phyloP scores from a whole-genome alignment of 2,888 invertebrate genomes.

The Dicyrtomina minuta region DNA sequence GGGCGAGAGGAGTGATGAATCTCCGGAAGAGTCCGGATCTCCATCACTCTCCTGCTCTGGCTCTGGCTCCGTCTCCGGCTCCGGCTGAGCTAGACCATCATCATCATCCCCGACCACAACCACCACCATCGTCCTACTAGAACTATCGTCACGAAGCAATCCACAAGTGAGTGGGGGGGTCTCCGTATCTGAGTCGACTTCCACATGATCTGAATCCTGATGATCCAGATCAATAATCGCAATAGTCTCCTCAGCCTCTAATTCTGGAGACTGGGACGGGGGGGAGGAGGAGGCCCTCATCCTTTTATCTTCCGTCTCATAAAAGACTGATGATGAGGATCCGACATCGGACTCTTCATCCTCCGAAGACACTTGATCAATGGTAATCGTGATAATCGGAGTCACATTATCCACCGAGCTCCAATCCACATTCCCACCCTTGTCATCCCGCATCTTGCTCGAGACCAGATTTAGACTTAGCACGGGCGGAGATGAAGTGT shows the following conservation, averaged over 20 bases:
- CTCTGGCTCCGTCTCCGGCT: slow-evolving; percentile 1
- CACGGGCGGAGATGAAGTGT: too few relatives aligned
- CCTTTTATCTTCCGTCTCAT: slow-evolving; percentile 16
- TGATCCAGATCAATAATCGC: slow-evolving; percentile 1
- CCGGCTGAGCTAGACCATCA: too few relatives aligned
- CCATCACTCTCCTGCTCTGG: slow-evolving; percentile 13
- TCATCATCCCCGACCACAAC: too few relatives aligned
- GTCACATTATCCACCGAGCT: slow-evolving; percentile 31
- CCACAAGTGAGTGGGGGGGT: not conserved
- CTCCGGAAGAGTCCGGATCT: slow-evolving; percentile 21
- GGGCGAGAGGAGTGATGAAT: slow-evolving; percentile 22
- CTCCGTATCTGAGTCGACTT: slow-evolving; percentile 10
- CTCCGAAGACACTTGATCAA: slow-evolving; percentile 48
- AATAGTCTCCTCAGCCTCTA: too few relatives aligned
- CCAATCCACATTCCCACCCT: slow-evolving; percentile 23
- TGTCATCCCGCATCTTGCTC: slow-evolving; percentile 32
- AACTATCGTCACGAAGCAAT: slow-evolving; percentile 6
- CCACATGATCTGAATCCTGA: slow-evolving; percentile 4
- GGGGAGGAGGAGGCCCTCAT: too few relatives aligned
- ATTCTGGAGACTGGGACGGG: too few relatives aligned
- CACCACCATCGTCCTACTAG: too few relatives aligned
- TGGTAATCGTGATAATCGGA: slow-evolving; percentile 50
- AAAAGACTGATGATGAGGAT: slow-evolving; percentile 37
- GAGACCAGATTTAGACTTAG: slow-evolving; percentile 14
- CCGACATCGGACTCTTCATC: slow-evolving; percentile 42